Conservation (phyloP, 2,797 vertebrate species). For the Rhinatrema bivittatum region DNA sequence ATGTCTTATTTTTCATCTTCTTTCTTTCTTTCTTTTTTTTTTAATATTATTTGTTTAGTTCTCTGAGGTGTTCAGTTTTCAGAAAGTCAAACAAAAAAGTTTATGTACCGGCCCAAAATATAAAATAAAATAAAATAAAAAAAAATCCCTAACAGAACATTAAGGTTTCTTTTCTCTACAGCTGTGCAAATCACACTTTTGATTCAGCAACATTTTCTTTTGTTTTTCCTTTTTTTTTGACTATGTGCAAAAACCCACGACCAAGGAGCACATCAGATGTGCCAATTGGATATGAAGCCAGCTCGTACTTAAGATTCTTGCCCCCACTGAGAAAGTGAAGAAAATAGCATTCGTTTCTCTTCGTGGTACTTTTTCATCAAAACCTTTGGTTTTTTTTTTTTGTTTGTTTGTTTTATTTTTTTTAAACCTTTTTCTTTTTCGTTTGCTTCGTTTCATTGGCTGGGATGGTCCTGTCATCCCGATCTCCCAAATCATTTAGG, state of each 20-base stretch:
- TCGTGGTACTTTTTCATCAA: conserved; percentile 43
- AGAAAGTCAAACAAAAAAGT: background rate
- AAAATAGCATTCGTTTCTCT: conserved; percentile 33
- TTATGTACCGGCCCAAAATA: background rate
- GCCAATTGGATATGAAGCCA: background rate
- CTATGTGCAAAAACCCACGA: conserved; percentile 1
- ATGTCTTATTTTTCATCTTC: conserved; percentile 11
- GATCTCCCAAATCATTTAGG: no score
- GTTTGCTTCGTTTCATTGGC: no score
- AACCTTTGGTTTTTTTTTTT: conserved; percentile 58
- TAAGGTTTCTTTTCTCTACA: conserved; percentile 5
- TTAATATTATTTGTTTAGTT: background rate
- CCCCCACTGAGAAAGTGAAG: conserved; percentile 8
- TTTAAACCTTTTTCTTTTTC: conserved; percentile 20
- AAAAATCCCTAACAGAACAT: background rate
- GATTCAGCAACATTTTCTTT: background rate
- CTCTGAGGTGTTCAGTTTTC: background rate
- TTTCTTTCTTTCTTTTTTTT: conserved; percentile 1
- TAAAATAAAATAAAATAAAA: background rate
- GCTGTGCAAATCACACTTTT: background rate
- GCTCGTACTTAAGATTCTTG: background rate
- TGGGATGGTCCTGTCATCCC: no score
- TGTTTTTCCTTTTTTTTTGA: no score
- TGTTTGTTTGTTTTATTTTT: conserved; percentile 6
- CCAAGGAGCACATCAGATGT: conserved; percentile 3